Evolutionary conservation across 2,797 vertebrate species (phyloP).

Genomic region (Rhinoraja longicauda): DNA sequence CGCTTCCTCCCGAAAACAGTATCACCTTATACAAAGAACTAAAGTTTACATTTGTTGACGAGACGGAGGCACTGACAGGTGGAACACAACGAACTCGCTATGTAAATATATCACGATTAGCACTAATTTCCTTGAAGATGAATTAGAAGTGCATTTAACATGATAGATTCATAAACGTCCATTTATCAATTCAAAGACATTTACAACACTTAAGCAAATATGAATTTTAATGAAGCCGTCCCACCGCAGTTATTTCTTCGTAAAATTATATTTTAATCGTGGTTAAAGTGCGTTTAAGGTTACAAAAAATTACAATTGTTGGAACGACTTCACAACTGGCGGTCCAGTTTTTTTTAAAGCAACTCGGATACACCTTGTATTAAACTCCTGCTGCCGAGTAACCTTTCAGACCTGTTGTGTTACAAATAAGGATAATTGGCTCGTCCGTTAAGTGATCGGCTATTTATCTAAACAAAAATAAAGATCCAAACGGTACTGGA

Average conservation of each 20-base stretch:
- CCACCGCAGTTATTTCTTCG: neutral
- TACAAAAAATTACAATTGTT: neutral
- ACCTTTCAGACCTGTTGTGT: constrained; percentile 6
- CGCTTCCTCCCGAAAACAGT: neutral
- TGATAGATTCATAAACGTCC: neutral
- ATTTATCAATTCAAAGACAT: constrained; percentile 26
- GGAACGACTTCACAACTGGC: constrained; percentile 9
- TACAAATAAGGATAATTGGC: constrained; percentile 3
- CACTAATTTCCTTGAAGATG: neutral
- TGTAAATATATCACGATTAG: neutral
- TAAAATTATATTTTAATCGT: constrained; percentile 24
- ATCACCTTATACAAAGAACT: neutral
- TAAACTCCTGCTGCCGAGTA: neutral
- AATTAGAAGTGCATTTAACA: constrained; percentile 17
- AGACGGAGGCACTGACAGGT: neutral
- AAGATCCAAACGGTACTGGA: constrained; percentile 10
- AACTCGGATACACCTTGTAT: neutral
- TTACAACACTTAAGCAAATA: constrained; percentile 5
- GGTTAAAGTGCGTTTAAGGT: constrained; percentile 28
- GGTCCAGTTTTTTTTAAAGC: constrained; percentile 26
- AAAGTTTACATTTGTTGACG: constrained; percentile 18
- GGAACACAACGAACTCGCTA: constrained; percentile 8
- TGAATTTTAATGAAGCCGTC: constrained; percentile 25
- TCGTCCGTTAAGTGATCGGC: neutral
- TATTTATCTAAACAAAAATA: neutral